These are phyloP conservation scores for Jacana jacana DNA, from an alignment of 2,113 vertebrate species.

Conservation along the genomic window DNA sequence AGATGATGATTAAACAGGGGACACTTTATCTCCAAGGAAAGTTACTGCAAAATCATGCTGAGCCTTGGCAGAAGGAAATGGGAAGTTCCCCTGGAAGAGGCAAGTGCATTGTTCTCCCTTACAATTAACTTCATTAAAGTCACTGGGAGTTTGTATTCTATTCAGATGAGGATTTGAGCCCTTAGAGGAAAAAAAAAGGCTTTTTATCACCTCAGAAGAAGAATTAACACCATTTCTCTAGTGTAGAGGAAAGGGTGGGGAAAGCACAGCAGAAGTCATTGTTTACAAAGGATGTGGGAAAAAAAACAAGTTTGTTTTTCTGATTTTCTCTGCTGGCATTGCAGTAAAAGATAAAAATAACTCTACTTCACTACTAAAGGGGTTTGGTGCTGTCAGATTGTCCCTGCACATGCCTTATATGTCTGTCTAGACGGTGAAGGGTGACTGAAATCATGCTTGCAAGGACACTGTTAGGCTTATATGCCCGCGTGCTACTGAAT, in stretches of 20 bases:
- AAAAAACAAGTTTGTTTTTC: slow-evolving; percentile 19
- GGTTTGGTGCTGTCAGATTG: not conserved
- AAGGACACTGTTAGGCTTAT: not conserved
- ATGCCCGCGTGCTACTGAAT: not conserved
- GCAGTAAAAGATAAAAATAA: not conserved
- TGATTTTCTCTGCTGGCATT: not conserved
- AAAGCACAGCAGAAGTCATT: not conserved
- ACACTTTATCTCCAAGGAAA: slow-evolving; percentile 20
- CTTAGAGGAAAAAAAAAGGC: not conserved
- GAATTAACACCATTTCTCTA: slow-evolving; percentile 6
- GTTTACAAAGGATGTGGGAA: not conserved
- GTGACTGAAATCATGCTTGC: not conserved
- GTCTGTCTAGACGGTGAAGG: not conserved
- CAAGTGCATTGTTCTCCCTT: slow-evolving; percentile 33
- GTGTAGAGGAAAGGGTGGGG: not conserved
- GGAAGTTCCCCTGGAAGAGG: slow-evolving; percentile 11
- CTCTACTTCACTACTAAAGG: not conserved
- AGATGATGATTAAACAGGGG: not conserved
- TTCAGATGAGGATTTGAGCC: slow-evolving; percentile 43
- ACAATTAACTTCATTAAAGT: slow-evolving; percentile 29
- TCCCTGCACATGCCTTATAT: not conserved
- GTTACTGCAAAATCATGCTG: slow-evolving; percentile 7
- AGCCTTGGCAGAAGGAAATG: slow-evolving; percentile 7
- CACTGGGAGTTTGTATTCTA: slow-evolving; percentile 6
- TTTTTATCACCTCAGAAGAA: slow-evolving; percentile 33